Evolutionary conservation across 2,113 vertebrate species (phyloP).

Genomic region (Poicephalus gulielmi): DNA sequence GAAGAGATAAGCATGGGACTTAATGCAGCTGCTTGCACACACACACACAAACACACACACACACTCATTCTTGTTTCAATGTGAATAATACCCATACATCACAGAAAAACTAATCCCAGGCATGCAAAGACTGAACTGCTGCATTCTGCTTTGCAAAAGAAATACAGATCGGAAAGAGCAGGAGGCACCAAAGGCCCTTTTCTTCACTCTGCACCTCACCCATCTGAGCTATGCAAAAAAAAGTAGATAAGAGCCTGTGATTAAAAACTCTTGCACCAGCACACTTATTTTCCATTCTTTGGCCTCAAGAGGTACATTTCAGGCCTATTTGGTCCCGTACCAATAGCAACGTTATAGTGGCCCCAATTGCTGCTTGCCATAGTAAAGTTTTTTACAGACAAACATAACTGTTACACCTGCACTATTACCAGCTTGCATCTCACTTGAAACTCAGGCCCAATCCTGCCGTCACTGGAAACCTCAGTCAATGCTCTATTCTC

Average conservation of each 20-base stretch:
- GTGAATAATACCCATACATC: background rate
- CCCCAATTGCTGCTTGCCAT: background rate
- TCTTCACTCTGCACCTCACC: background rate
- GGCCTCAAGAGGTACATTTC: background rate
- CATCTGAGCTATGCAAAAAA: background rate
- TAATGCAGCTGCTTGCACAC: background rate
- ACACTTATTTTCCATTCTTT: background rate
- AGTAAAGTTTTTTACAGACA: background rate
- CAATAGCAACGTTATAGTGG: background rate
- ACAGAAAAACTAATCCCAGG: background rate
- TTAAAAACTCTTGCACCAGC: background rate
- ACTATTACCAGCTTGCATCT: background rate
- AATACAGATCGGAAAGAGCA: background rate
- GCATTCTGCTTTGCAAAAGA: background rate
- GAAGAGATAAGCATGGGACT: background rate
- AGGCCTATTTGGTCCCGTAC: background rate
- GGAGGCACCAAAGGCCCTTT: background rate
- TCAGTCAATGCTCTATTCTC: background rate
- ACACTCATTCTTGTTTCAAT: background rate
- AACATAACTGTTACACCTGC: background rate
- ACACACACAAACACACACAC: background rate
- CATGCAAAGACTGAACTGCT: background rate
- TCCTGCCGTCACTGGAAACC: background rate
- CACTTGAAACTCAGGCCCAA: background rate
- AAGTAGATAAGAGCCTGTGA: background rate